Evolutionary conservation across 2,888 invertebrate genomes (phyloP).

Genomic region (Sphecodes monilicornis): DNA sequence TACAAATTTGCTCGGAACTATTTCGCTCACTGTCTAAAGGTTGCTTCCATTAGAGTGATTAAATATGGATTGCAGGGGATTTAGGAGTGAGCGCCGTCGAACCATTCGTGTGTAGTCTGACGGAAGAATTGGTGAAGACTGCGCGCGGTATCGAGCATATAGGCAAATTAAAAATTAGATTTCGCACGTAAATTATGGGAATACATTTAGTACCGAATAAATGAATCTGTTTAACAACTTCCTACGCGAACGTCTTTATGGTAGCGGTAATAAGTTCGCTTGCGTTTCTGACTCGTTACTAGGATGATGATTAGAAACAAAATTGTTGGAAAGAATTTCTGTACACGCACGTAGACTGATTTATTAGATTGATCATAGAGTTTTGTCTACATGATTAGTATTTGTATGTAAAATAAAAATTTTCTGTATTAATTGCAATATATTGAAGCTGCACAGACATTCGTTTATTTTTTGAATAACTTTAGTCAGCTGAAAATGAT

Average conservation of each 20-base stretch:
- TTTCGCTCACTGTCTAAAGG: neutral
- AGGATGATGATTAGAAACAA: neutral
- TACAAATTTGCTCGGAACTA: slow-evolving; percentile 42
- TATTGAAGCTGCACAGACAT: too few species aligned
- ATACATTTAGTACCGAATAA: neutral
- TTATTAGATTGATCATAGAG: too few species aligned
- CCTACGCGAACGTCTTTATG: neutral
- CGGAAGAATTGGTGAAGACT: neutral
- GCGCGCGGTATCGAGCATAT: neutral
- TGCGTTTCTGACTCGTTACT: neutral
- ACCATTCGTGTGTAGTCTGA: neutral
- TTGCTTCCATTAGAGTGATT: neutral
- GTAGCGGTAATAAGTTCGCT: neutral
- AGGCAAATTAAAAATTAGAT: neutral
- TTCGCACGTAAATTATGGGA: neutral
- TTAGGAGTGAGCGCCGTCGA: neutral
- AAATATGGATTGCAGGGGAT: neutral
- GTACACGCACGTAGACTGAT: too few species aligned
- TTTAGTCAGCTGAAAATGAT: too few species aligned
- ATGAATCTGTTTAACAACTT: neutral
- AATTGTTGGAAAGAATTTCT: too few species aligned
- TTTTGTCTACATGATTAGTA: too few species aligned
- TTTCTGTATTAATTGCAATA: too few species aligned
- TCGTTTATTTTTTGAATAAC: too few species aligned
- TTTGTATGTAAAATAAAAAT: too few species aligned